phyloP scores from a whole-genome alignment of 1,140 invertebrate species.

The Acromyrmex echinatior region DNA sequence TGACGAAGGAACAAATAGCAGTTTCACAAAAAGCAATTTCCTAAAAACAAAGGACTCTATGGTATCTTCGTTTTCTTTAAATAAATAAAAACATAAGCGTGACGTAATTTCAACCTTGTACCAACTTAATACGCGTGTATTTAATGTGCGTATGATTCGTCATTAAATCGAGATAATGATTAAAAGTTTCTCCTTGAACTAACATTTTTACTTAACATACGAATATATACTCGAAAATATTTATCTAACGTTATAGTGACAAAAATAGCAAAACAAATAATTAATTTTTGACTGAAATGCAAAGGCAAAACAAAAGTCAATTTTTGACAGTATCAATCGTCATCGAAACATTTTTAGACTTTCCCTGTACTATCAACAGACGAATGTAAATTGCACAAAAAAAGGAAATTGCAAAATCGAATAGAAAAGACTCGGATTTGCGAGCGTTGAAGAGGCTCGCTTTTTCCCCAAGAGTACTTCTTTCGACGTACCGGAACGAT shows the following conservation, averaged over 20 bases:
- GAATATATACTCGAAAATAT: background rate
- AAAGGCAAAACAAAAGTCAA: background rate
- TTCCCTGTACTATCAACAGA: background rate
- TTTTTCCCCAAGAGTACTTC: slow-evolving; percentile 29
- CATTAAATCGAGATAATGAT: background rate
- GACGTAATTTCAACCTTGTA: background rate
- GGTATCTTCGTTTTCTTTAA: background rate
- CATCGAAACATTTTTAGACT: background rate
- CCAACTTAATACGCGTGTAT: background rate
- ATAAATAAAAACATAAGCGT: background rate
- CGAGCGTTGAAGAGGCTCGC: background rate
- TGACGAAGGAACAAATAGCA: background rate
- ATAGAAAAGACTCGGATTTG: background rate
- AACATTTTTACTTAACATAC: background rate
- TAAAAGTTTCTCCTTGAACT: background rate
- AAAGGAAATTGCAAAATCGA: background rate
- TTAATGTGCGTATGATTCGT: background rate
- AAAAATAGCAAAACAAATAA: background rate
- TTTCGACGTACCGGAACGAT: slow-evolving; percentile 25
- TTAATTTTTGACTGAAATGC: background rate
- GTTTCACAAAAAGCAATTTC: slow-evolving; percentile 27
- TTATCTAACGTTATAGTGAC: background rate
- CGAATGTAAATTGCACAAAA: background rate
- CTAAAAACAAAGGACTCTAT: slow-evolving; percentile 6
- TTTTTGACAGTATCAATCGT: background rate